These are phyloP conservation scores for Glareola pratincola DNA, from an alignment of 2,113 vertebrate genomes.

Conservation along the genomic window DNA sequence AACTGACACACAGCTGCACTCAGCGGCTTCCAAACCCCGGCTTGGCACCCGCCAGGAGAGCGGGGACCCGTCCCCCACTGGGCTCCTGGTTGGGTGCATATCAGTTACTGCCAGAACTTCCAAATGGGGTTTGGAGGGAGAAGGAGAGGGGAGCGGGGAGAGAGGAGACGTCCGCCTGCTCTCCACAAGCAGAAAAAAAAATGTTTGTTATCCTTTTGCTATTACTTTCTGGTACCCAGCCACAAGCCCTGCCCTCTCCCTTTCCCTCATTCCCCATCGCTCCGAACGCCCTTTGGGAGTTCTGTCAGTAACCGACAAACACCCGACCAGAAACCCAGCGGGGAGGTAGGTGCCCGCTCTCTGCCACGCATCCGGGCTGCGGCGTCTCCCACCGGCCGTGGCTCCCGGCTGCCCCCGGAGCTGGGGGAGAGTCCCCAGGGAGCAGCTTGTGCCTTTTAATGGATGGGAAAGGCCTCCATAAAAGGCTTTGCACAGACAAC, in stretches of 20 bases:
- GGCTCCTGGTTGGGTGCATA: neutral
- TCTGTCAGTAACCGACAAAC: too few relatives aligned
- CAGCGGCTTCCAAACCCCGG: neutral
- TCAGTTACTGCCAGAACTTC: neutral
- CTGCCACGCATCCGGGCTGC: neutral
- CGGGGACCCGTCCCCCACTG: neutral
- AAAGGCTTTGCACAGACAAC: neutral
- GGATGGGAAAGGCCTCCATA: neutral
- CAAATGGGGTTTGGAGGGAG: too few relatives aligned
- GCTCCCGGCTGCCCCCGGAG: neutral
- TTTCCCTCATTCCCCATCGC: too few relatives aligned
- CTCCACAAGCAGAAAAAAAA: neutral
- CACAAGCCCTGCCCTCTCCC: neutral
- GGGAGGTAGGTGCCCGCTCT: too few relatives aligned
- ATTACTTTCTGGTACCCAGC: neutral
- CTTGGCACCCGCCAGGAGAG: neutral
- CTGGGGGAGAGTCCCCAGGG: too few relatives aligned
- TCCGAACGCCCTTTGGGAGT: too few relatives aligned
- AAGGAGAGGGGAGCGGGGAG: too few relatives aligned
- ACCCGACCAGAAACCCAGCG: too few relatives aligned
- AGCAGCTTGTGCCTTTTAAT: neutral
- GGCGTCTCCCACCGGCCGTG: accelerated
- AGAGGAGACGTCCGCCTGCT: too few relatives aligned
- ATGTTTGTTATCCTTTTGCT: neutral
- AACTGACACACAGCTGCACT: neutral